Percentiles rank a stretch among this genome's conserved stretches.
These are phyloP conservation scores for Bembecia ichneumoniformis DNA, from an alignment of 2,888 invertebrate genomes.

Conservation along the genomic window DNA sequence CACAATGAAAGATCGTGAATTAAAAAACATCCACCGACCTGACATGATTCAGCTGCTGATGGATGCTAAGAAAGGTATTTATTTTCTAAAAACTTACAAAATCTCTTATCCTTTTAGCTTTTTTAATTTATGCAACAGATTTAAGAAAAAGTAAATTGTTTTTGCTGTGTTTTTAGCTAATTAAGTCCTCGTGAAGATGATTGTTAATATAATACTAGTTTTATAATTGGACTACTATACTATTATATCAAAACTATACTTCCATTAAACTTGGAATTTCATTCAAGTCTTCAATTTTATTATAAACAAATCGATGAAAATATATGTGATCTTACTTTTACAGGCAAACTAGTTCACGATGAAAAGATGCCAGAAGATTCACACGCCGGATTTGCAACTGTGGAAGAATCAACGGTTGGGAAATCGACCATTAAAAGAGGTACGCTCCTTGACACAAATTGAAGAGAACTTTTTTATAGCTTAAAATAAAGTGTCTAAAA, in stretches of 20 bases:
- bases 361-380: slow-evolving; percentile 16
- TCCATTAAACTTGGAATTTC: too few relatives aligned
- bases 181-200: too few relatives aligned
- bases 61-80: slow-evolving; percentile 53
- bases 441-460: slow-evolving; percentile 4
- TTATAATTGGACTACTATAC: too few relatives aligned
- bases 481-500: too few relatives aligned
- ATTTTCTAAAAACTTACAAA: background rate
- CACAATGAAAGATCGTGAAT: slow-evolving; percentile 40
- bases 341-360: slow-evolving; percentile 25
- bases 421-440: slow-evolving; percentile 26
- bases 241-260: too few relatives aligned
- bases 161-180: too few relatives aligned
- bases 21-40: slow-evolving; percentile 39
- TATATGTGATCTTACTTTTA: background rate
- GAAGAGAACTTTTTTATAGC: too few relatives aligned
- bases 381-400: slow-evolving; percentile 39
- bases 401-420: slow-evolving; percentile 39
- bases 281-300: background rate
- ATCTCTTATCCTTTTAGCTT: background rate
- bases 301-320: background rate
- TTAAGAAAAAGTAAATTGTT: too few relatives aligned
- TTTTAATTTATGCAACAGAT: too few relatives aligned
- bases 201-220: too few relatives aligned
- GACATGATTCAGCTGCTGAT: slow-evolving; percentile 69